These are phyloP conservation scores for Muscina levida DNA, from an alignment of 2,888 invertebrate species.

Conservation along the genomic window DNA sequence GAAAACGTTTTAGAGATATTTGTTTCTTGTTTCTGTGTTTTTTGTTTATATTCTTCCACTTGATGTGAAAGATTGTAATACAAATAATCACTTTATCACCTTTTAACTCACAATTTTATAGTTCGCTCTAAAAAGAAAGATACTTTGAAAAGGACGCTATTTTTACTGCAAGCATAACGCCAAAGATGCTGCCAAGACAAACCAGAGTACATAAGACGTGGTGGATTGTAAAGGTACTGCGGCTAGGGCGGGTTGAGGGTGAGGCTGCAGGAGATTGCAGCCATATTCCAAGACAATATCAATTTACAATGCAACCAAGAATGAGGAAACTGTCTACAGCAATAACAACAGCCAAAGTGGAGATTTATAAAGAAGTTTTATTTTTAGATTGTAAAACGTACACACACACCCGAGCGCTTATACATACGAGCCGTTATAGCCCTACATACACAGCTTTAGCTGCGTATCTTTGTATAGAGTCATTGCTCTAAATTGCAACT, in stretches of 20 bases:
- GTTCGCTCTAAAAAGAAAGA: constrained; percentile 16
- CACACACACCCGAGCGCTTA: background rate
- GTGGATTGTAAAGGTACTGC: background rate
- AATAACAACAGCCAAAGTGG: background rate
- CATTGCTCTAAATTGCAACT: constrained; percentile 64
- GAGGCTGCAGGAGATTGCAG: no score
- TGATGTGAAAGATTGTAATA: constrained; percentile 41
- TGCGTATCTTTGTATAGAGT: constrained; percentile 42
- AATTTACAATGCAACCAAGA: constrained; percentile 50
- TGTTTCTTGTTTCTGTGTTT: background rate
- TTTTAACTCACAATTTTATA: constrained; percentile 44
- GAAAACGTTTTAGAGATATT: background rate
- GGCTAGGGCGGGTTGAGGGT: background rate
- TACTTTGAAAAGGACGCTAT: constrained; percentile 43
- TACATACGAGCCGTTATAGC: background rate
- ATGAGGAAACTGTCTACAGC: background rate
- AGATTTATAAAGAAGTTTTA: background rate
- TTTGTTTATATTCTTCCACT: background rate
- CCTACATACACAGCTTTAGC: no score
- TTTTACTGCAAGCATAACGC: constrained; percentile 18
- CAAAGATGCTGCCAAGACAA: constrained; percentile 12
- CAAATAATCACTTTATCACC: constrained; percentile 65
- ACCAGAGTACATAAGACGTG: no score
- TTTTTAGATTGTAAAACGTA: background rate
- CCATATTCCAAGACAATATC: constrained; percentile 52